These are phyloP conservation scores for Eira barbara DNA, from an alignment of 2,113 vertebrate species.

Conservation along the genomic window DNA sequence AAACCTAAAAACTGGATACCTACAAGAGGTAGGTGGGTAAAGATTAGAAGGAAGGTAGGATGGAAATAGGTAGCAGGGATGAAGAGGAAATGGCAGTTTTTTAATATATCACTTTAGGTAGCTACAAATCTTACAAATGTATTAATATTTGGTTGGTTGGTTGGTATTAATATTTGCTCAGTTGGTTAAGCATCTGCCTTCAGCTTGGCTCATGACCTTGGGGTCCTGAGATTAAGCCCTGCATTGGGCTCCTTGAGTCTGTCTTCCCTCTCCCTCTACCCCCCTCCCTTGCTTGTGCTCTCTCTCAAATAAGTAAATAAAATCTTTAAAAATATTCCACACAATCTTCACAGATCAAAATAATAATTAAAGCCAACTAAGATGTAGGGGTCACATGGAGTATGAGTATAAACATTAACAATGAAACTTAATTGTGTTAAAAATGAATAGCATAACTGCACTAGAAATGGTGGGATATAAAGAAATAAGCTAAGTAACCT, in stretches of 20 bases:
- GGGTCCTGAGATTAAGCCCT: no score
- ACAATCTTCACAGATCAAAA: background rate
- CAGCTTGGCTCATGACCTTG: no score
- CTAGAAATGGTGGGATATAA: background rate
- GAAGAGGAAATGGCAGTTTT: background rate
- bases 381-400: background rate
- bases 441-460: background rate
- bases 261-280: no score
- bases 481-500: background rate
- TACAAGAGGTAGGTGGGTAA: background rate
- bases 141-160: background rate
- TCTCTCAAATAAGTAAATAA: no score
- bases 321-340: background rate
- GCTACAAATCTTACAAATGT: background rate
- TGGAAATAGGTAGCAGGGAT: background rate
- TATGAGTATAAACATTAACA: background rate
- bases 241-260: no score
- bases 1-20: background rate
- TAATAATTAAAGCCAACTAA: background rate
- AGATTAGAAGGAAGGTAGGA: background rate
- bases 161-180: no score
- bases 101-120: background rate
- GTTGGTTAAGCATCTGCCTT: no score
- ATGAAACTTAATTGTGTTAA: background rate
- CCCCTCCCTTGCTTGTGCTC: no score